Base-by-base conservation (phyloP, 1,140 invertebrate genomes). In the Harlomillsia oculata region DNA sequence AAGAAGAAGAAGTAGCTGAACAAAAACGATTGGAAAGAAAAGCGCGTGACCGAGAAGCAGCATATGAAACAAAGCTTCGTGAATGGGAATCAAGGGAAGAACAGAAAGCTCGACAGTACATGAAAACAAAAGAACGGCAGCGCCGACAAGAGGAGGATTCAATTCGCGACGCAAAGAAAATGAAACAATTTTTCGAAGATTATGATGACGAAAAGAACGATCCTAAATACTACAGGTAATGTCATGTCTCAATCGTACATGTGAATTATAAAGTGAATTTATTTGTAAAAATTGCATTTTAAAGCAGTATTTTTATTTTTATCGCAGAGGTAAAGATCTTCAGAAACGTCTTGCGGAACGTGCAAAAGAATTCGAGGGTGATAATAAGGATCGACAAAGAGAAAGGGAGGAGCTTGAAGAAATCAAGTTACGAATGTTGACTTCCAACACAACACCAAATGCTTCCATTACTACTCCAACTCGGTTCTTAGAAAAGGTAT, bases 171-270 rank as follows among this genome's bases (percentile, higher is more conserved):
- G 93, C 91, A 0, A 89, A 91, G 73, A 78, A 89, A 36, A 76
- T 99, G 13, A 94, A 95, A 72, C 91, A 98, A 75, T 98, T 98
- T 71, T 77, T 98, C 9, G 94, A 99, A 74, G 95, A 98, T 72
- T 99, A 99, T 70, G 93, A 97, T 72, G 95, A 99, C 72, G 91
- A 97, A 73, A 77, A 90, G 44, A 92, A 97, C 72, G 96, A 98
- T 71, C 78, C 85, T 25, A 97, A 97, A 71, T 98, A 90, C 76
- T 98, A 97, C 74, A 94, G 90, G 82, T 84, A 71, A 74, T n/a
- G 73, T 70, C 25, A 18, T 25, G 9, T 21, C 21, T 40, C 16
- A 16, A 36, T 23, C 32, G 5, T 32, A 26, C 32, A 3, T 14
- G 36, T 43, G 4, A 41, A 40, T 40, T 53, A 11, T 37, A 51